Evolutionary conservation across 92 coral and sea anemone genomes (phyloP).

Genomic region (Phymanthus crucifer): DNA sequence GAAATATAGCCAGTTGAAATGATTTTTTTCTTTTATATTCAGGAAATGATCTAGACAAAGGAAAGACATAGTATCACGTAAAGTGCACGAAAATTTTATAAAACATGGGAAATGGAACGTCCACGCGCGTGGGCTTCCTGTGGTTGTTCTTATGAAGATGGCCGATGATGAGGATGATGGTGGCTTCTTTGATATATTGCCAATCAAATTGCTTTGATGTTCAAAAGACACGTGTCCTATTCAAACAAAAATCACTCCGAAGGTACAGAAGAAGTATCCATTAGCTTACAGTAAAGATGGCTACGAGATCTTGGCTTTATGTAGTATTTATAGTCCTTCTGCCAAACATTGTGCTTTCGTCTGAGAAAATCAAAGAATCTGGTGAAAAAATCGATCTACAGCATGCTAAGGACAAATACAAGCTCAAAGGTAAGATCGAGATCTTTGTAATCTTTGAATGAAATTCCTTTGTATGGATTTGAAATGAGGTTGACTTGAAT

Average conservation of each 20-base stretch:
- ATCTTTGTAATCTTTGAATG: neutral
- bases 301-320: neutral
- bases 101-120: neutral
- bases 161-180: neutral
- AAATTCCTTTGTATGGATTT: neutral
- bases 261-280: neutral
- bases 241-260: conserved; percentile 1
- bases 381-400: conserved; percentile 13
- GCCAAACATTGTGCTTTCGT: neutral
- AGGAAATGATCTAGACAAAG: too few relatives aligned
- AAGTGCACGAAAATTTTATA: neutral
- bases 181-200: neutral
- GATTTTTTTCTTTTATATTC: too few relatives aligned
- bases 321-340: neutral
- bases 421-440: conserved; percentile 38
- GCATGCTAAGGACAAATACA: conserved; percentile 62
- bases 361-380: neutral
- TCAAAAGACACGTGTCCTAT: neutral
- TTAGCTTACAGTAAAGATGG: neutral
- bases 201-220: neutral
- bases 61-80: too few relatives aligned
- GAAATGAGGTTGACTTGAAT: too few relatives aligned
- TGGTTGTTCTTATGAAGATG: neutral
- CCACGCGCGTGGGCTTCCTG: neutral
- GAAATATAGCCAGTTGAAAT: too few relatives aligned